phyloP scores from a whole-genome alignment of 2,797 vertebrate genomes.

The Champsocephalus gunnari region DNA sequence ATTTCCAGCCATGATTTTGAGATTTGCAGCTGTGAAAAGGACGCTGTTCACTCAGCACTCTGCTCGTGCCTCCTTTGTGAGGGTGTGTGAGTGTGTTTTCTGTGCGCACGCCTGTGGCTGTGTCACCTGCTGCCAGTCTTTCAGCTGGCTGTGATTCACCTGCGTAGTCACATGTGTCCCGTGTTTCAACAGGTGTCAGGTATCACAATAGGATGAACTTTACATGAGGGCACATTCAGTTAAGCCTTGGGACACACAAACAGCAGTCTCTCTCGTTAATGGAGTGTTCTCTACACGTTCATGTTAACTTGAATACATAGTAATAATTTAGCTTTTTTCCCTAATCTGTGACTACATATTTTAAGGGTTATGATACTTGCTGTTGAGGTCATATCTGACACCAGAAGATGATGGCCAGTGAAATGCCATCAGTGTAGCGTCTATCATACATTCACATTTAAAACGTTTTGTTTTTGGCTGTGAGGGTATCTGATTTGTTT shows the following conservation, averaged over 20 bases:
- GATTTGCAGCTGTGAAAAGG: not conserved
- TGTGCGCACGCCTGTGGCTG: slow-evolving; percentile 7
- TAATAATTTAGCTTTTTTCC: not conserved
- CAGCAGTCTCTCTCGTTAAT: not conserved
- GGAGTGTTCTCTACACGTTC: not conserved
- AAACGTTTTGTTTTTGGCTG: slow-evolving; percentile 7
- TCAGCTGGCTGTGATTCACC: slow-evolving; percentile 71
- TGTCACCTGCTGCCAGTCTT: slow-evolving; percentile 67
- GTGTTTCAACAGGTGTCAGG: slow-evolving; percentile 79
- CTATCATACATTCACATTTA: slow-evolving; percentile 5
- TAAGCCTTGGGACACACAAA: not conserved
- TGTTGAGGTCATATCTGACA: not conserved
- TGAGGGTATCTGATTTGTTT: slow-evolving; percentile 40
- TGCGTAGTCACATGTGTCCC: slow-evolving; percentile 65
- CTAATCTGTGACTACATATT: not conserved
- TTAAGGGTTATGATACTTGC: not conserved
- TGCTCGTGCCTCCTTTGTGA: slow-evolving; percentile 19
- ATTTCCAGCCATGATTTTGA: not conserved
- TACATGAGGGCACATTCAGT: slow-evolving; percentile 23
- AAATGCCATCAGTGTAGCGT: not conserved
- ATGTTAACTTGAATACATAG: not conserved
- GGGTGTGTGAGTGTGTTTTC: not conserved
- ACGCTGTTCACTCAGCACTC: not conserved
- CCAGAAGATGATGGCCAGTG: not conserved
- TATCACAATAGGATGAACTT: slow-evolving; percentile 47